Conservation (phyloP, 2,888 invertebrate species). For the Metopia argyrocephala region DNA sequence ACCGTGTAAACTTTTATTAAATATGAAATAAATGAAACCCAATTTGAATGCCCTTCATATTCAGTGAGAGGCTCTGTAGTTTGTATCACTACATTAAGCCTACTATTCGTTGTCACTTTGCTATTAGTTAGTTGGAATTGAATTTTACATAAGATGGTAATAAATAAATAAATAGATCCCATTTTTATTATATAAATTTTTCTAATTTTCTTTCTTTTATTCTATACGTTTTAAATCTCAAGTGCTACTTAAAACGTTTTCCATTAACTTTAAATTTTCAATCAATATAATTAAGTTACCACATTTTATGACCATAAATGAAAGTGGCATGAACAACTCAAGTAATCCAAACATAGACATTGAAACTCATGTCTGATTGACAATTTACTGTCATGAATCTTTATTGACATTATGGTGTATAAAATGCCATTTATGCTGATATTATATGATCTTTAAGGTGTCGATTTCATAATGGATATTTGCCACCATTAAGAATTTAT, state of each 20-base stretch:
- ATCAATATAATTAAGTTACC: not conserved
- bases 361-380: slow-evolving; percentile 20
- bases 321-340: slow-evolving; percentile 51
- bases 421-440: slow-evolving; percentile 41
- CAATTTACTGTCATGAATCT: slow-evolving; percentile 50
- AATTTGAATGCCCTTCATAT: no score
- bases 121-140: no score
- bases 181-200: not conserved
- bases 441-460: slow-evolving; percentile 34
- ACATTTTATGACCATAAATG: slow-evolving; percentile 46
- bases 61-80: no score
- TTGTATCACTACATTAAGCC: no score
- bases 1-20: no score
- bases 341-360: slow-evolving; percentile 27
- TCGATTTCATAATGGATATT: slow-evolving; percentile 52
- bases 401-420: slow-evolving; percentile 26
- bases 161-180: no score
- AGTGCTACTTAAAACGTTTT: not conserved
- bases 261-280: not conserved
- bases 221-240: not conserved
- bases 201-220: not conserved
- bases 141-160: no score
- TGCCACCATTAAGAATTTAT: slow-evolving; percentile 36
- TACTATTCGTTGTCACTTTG: no score
- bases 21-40: no score